Evolutionary conservation across 1,140 invertebrate genomes (phyloP).

Genomic region (Helicoverpa armigera): DNA sequence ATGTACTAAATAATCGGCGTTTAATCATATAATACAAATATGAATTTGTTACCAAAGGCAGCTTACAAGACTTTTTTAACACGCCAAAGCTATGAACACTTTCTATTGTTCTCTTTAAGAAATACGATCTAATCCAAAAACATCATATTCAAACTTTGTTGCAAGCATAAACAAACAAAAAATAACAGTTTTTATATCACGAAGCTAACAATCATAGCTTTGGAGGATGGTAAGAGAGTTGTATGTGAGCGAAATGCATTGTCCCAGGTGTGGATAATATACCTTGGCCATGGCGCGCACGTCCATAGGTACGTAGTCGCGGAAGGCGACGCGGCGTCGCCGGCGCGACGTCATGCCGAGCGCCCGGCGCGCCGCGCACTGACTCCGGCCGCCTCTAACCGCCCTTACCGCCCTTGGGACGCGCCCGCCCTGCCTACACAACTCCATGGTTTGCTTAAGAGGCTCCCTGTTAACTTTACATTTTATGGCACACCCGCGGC

Average conservation of each 20-base stretch:
- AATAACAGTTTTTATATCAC: neutral
- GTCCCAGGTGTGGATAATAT: neutral
- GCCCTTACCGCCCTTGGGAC: constrained; percentile 45
- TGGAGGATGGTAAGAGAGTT: neutral
- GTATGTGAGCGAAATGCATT: neutral
- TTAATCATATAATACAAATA: no score
- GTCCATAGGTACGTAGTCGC: constrained; percentile 83
- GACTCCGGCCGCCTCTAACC: constrained; percentile 22
- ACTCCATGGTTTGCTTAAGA: constrained; percentile 47
- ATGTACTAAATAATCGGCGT: no score
- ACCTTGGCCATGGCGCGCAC: constrained; percentile 83
- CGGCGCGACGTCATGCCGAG: constrained; percentile 77
- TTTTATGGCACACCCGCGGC: constrained; percentile 48
- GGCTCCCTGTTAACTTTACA: constrained; percentile 51
- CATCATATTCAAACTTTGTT: neutral
- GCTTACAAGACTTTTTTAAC: no score
- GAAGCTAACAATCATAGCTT: neutral
- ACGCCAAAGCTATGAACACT: no score
- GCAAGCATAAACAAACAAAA: no score
- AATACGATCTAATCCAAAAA: neutral
- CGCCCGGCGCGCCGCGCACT: constrained; percentile 71
- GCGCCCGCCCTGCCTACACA: constrained; percentile 45
- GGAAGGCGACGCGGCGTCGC: constrained; percentile 80
- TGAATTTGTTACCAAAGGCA: no score
- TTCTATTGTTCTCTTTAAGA: neutral